A percentile compares a stretch with the other conserved stretches of the same genome.
Conservation (phyloP, 1,140 invertebrate genomes). For the Argopecten irradians region DNA sequence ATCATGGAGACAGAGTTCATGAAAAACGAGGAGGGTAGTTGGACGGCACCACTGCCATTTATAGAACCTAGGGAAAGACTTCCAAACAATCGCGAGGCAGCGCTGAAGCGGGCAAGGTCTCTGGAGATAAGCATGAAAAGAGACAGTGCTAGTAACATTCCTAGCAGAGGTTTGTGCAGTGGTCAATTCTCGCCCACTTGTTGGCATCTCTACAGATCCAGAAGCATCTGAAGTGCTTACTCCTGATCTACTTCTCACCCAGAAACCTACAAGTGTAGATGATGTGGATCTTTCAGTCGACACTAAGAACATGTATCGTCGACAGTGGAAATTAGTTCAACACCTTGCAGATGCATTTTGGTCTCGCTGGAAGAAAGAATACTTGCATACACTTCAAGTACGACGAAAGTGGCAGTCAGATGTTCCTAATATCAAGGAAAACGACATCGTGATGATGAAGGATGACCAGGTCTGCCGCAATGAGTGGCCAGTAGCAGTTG, state of each 20-base stretch:
- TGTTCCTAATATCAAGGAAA: not conserved
- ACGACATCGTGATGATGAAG: conserved; percentile 30
- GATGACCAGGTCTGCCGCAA: conserved; percentile 16
- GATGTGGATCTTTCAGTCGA: not conserved
- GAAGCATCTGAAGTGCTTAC: too few relatives aligned
- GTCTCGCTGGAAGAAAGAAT: conserved; percentile 38
- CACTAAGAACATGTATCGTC: conserved; percentile 23
- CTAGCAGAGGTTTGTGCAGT: conserved; percentile 32
- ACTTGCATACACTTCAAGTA: conserved; percentile 32
- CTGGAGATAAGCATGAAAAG: conserved; percentile 43
- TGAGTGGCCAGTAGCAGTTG: conserved; percentile 20
- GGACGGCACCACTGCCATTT: conserved; percentile 56
- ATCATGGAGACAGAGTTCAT: conserved; percentile 39
- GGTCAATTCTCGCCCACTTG: conserved; percentile 27
- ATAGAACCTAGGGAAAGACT: conserved; percentile 13
- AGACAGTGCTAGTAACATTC: conserved; percentile 28
- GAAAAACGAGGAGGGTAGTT: conserved; percentile 31
- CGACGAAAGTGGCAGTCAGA: conserved; percentile 38
- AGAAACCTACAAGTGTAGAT: too few relatives aligned
- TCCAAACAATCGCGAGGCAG: conserved; percentile 49
- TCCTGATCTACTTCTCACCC: too few relatives aligned
- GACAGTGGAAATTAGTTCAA: conserved; percentile 42
- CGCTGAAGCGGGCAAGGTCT: conserved; percentile 33
- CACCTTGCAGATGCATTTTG: conserved; percentile 41
- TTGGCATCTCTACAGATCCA: too few relatives aligned